A percentile compares a stretch with the other conserved stretches of the same genome.
Conservation (phyloP, 2,888 invertebrate species). For the Sinodicranocentrus sp. region DNA sequence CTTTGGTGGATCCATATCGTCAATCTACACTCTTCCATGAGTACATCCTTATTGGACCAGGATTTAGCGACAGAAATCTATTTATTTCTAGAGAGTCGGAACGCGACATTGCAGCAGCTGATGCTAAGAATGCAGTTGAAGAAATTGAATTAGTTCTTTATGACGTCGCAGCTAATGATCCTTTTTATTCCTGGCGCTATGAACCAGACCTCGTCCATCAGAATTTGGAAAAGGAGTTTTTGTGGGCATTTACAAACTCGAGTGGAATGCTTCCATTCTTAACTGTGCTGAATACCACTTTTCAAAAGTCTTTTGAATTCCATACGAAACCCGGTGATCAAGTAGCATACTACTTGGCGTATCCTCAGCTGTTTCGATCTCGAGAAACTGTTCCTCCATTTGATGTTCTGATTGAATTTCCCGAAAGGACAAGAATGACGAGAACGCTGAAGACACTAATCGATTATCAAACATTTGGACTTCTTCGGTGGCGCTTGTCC, state of each 20-base stretch:
- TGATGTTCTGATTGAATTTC: conserved; percentile 57
- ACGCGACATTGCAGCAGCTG: too few species aligned
- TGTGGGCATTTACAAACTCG: conserved; percentile 45
- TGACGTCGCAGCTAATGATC: background rate
- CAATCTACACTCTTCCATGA: conserved; percentile 42
- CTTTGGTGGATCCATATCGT: conserved; percentile 26
- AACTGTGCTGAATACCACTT: conserved; percentile 53
- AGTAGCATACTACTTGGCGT: conserved; percentile 26
- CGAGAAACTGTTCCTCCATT: conserved; percentile 33
- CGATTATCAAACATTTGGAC: too few species aligned
- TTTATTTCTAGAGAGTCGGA: too few species aligned
- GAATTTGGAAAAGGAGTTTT: conserved; percentile 37
- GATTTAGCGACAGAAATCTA: background rate
- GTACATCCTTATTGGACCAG: conserved; percentile 49
- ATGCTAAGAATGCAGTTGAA: background rate
- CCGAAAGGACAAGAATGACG: conserved; percentile 27
- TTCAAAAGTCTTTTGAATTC: conserved; percentile 20
- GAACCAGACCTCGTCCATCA: conserved; percentile 32
- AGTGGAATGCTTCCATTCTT: conserved; percentile 52
- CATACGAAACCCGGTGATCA: conserved; percentile 3
- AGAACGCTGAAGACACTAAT: conserved; percentile 37
- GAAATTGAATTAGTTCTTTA: background rate
- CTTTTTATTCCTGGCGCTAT: background rate
- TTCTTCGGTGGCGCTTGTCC: conserved; percentile 48
- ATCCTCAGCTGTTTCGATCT: conserved; percentile 8